These are phyloP conservation scores for Unio pictorum DNA, from an alignment of 2,888 invertebrate genomes.

Conservation along the genomic window DNA sequence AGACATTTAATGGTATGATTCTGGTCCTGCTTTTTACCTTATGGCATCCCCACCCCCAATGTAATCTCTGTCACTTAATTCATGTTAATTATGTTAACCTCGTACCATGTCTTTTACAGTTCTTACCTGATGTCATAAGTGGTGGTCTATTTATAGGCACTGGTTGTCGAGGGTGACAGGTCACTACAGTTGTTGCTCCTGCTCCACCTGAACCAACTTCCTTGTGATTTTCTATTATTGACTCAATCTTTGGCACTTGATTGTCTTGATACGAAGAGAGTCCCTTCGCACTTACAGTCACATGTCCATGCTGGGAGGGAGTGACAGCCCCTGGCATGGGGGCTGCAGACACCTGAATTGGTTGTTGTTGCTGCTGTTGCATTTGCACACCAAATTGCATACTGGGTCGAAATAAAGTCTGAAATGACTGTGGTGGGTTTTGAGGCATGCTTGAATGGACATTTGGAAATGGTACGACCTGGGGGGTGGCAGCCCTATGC, in stretches of 20 bases:
- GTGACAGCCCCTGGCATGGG: not conserved
- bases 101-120: too few relatives aligned
- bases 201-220: conserved; percentile 19
- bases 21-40: too few relatives aligned
- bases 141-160: conserved; percentile 13
- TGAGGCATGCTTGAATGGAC: conserved; percentile 35
- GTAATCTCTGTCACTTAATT: too few relatives aligned
- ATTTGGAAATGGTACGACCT: conserved; percentile 44
- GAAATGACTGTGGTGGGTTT: conserved; percentile 42
- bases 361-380: conserved; percentile 28
- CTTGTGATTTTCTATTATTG: conserved; percentile 29
- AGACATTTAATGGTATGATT: too few relatives aligned
- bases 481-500: conserved; percentile 40
- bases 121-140: conserved; percentile 11
- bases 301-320: conserved; percentile 23
- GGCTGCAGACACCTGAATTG: conserved; percentile 11
- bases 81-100: too few relatives aligned
- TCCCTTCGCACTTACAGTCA: conserved; percentile 48
- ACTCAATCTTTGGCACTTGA: conserved; percentile 30
- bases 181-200: conserved; percentile 13
- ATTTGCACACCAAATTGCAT: conserved; percentile 64
- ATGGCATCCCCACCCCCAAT: too few relatives aligned
- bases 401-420: conserved; percentile 51
- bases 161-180: conserved; percentile 14
- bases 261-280: conserved; percentile 25